Evolutionary conservation across 2,888 invertebrate genomes (phyloP), one percentile per base, ranked within the genome.

Genomic region (Mongoloraphidia duomilia): DNA sequence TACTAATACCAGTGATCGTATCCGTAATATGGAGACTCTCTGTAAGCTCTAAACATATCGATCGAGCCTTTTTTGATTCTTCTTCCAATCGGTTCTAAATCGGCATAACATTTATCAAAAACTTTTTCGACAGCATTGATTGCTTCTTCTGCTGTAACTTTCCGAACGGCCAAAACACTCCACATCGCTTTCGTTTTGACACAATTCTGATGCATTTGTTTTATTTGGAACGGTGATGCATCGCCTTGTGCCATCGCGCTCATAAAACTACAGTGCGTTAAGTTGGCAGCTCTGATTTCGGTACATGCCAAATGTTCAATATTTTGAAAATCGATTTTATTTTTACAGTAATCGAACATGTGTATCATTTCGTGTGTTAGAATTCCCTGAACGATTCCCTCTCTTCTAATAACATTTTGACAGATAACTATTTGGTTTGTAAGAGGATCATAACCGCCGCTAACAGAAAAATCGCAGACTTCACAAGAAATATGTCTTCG

Each of bases 351-450:
- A 66, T 96, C 96, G 62, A 92, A 95, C 89, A 95, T 94, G 65
- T 96, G 96, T 43, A 95, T 84, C 77, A 96, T 79, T 68, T 96
- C 96, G 60, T 96, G 96, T 0, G 84, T 80, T 40, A 96, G 64
- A 1, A 92, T 85, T 17, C 83, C 84, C 63, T 86, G 85, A 0
- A 90, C 79, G 64, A 82, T 73, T 10, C 79, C 79, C 61, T 80
- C 73, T 33, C 71, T 74, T 14, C 67, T 74, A 0, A 84, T 82
- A 49, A 80, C 82, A 66, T 95, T 95, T 63, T 94, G 89, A 59
- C 95, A 96, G 2, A 96, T 76, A 0, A 96, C 84, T 53, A 96
- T 82, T 70, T 92, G 91, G 69, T 92, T 91, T 26, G 81, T 63
- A 55, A 80, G 73, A 10, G 87, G 83, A 70, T 93, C 92, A 67